Percentiles rank a stretch among this genome's conserved stretches.
phyloP scores from a whole-genome alignment of 2,888 invertebrate species.

The Xylota sylvarum region DNA sequence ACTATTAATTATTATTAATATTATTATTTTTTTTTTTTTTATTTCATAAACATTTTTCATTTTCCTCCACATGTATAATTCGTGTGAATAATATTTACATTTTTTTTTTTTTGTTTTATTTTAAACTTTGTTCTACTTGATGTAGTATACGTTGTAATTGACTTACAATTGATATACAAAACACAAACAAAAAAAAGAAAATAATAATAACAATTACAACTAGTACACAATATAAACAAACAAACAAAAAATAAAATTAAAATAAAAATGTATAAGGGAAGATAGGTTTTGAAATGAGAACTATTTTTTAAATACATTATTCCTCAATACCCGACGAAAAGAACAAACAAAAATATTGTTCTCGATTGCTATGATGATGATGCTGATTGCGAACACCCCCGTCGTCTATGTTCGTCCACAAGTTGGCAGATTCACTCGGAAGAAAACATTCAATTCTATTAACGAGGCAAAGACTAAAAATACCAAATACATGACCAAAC shows the following conservation, averaged over 20 bases:
- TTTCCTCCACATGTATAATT: conserved; percentile 18
- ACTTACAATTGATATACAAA: conserved; percentile 63
- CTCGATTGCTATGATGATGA: conserved; percentile 28
- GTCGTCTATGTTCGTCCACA: conserved; percentile 87
- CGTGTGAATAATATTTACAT: conserved; percentile 71
- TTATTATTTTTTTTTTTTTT: conserved; percentile 18
- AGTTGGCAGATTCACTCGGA: conserved; percentile 94
- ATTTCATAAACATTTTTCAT: conserved; percentile 20
- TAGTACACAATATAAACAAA: conserved; percentile 59
- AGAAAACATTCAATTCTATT: conserved; percentile 97
- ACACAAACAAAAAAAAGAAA: conserved; percentile 1
- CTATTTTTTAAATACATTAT: conserved; percentile 25
- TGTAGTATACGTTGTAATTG: conserved; percentile 63
- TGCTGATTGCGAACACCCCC: neutral
- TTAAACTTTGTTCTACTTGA: conserved; percentile 27
- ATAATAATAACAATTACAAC: conserved; percentile 56
- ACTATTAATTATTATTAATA: too few relatives aligned
- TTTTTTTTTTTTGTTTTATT: neutral
- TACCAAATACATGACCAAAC: conserved; percentile 94
- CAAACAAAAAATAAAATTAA: conserved; percentile 53
- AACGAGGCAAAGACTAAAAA: conserved; percentile 95
- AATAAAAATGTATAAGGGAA: conserved; percentile 44
- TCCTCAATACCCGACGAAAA: conserved; percentile 49
- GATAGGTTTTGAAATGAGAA: conserved; percentile 39
- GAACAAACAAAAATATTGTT: conserved; percentile 63